Base-by-base conservation (phyloP, 2,113 vertebrate genomes). In the Desmodus rotundus region DNA sequence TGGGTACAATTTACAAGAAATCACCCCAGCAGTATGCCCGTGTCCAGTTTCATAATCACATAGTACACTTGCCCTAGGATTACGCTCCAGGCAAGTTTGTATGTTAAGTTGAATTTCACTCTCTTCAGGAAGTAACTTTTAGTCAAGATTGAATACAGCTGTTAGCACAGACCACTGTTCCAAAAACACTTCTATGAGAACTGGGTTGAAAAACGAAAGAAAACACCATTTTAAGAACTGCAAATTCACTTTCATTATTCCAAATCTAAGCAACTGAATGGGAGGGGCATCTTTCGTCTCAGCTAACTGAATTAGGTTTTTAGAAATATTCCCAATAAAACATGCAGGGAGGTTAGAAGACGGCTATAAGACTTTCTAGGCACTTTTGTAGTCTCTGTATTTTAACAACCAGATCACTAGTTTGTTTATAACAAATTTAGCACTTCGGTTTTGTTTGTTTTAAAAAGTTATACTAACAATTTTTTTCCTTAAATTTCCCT, bases 131-230 rank as follows among this genome's bases (percentile, higher is more conserved):
- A 98, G 96, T 97, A 96, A 98, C 97, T 98, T 96, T 98, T 98
- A 97, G 82, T 98, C 87, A 86, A 98, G 98, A 98, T 98, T 98
- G 97, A 98, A 98, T 97, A 97, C 98, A 98, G 98, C 98, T 98
- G 98, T 98, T 98, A 98, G 97, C 3, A 4, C 58, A 98, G 91
- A 96, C 94, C 97, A 97, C 96, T 87, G 93, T 96, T 98, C 97
- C 97, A 98, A 98, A 97, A 98, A 97, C n/a, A 89, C 61, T 98
- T 97, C 97, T 96, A 96, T 90, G 95, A 95, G 98, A 97, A 97
- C 89, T 93, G 73, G 95, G 97, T 96, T 91, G 95, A 95, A 98
- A 97, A 97, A 89, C 87, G 77, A 96, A 97, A 96, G 93, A 97
- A 96, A 95, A 94, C 91, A 91, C 96, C 22, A 12, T 97, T 98